Conservation (phyloP, 2,113 vertebrate genomes). For the human (Homo sapiens) region GRCh38 chr14:66162001-66162500, state of each 20-base stretch:
- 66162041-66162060: not conserved
- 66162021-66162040: not conserved
- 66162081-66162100: not conserved
- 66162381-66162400: no score
- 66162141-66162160: constrained; percentile 37
- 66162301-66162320: no score
- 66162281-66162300: not conserved
- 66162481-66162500: no score
- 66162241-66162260: not conserved
- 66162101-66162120: not conserved
- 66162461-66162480: no score
- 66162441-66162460: no score
- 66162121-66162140: not conserved
- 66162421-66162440: no score
- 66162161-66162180: constrained; percentile 2
- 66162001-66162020: not conserved
- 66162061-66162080: not conserved
- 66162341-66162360: no score
- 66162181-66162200: not conserved
- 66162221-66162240: not conserved
- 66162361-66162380: no score
- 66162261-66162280: constrained; percentile 13
- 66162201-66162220: not conserved
- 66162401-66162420: no score
- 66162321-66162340: no score